Conservation (phyloP, 2,797 vertebrate species). For the Brachyrhaphis roseni region DNA sequence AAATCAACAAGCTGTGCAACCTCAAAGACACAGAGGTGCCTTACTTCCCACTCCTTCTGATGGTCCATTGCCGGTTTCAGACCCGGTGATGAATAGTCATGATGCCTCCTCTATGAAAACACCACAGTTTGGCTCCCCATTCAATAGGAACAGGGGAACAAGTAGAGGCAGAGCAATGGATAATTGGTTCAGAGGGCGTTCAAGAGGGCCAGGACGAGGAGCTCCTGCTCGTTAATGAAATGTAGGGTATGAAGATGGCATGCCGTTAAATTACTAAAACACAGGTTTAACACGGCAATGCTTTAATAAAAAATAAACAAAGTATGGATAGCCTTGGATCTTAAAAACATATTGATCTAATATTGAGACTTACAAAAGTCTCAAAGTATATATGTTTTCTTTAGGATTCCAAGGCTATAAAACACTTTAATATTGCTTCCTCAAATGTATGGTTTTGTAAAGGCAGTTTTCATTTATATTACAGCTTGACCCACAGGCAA, state of each 20-base stretch:
- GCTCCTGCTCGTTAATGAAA: constrained; percentile 62
- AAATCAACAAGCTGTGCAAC: constrained; percentile 70
- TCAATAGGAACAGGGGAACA: constrained; percentile 66
- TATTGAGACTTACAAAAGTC: constrained; percentile 57
- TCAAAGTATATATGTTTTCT: constrained; percentile 65
- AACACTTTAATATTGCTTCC: constrained; percentile 12
- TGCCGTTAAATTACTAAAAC: constrained; percentile 33
- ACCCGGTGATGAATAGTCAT: constrained; percentile 70
- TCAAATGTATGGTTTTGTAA: constrained; percentile 40
- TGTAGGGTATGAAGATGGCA: constrained; percentile 63
- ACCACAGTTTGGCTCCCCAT: constrained; percentile 39
- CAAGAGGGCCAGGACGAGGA: constrained; percentile 50
- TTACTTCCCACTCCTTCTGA: constrained; percentile 90
- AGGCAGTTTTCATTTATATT: constrained; percentile 6
- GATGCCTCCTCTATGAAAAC: constrained; percentile 66
- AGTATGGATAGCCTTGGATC: not conserved
- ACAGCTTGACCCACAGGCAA: constrained; percentile 22
- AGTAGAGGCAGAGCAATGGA: constrained; percentile 75
- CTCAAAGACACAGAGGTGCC: constrained; percentile 82
- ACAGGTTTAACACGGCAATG: not conserved
- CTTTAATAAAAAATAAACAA: constrained; percentile 39
- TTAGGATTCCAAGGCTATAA: constrained; percentile 52
- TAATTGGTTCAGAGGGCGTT: constrained; percentile 64
- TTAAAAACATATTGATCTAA: constrained; percentile 13
- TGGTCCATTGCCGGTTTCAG: constrained; percentile 67